These are phyloP conservation scores for Acanthornis magna DNA, from an alignment of 2,797 vertebrate species.

Conservation along the genomic window DNA sequence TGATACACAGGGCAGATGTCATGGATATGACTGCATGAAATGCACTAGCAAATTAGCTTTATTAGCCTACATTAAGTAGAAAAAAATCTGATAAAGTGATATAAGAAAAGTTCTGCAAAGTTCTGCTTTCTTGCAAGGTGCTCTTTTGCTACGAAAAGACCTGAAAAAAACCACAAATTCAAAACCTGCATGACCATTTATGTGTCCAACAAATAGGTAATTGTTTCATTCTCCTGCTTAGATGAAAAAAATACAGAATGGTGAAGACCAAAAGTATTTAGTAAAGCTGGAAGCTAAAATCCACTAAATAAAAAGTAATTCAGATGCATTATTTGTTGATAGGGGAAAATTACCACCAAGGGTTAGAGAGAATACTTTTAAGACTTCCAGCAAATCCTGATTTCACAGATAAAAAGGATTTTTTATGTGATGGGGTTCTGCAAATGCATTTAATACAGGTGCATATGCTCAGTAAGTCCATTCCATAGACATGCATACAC, in stretches of 20 bases:
- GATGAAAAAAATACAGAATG: not conserved
- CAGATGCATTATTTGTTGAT: not conserved
- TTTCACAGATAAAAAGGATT: not conserved
- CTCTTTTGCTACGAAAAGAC: slow-evolving; percentile 16
- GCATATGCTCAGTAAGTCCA: not conserved
- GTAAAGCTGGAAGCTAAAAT: not conserved
- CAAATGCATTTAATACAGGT: not conserved
- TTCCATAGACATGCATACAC: not conserved
- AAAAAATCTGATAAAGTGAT: not conserved
- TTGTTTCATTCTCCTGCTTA: not conserved
- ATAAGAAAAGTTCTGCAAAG: slow-evolving; percentile 6
- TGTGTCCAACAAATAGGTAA: not conserved
- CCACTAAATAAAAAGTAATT: not conserved
- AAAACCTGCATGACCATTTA: not conserved
- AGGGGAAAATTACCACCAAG: not conserved
- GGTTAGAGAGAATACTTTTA: not conserved
- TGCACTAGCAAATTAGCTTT: not conserved
- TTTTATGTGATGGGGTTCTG: not conserved
- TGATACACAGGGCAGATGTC: not conserved
- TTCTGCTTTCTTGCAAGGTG: slow-evolving; percentile 7
- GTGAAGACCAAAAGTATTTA: not conserved
- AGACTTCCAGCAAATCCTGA: not conserved
- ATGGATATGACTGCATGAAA: not conserved
- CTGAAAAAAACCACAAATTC: not conserved
- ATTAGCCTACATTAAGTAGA: not conserved